phyloP scores from a whole-genome alignment of 2,113 vertebrate genomes.

The Todiramphus chloris region DNA sequence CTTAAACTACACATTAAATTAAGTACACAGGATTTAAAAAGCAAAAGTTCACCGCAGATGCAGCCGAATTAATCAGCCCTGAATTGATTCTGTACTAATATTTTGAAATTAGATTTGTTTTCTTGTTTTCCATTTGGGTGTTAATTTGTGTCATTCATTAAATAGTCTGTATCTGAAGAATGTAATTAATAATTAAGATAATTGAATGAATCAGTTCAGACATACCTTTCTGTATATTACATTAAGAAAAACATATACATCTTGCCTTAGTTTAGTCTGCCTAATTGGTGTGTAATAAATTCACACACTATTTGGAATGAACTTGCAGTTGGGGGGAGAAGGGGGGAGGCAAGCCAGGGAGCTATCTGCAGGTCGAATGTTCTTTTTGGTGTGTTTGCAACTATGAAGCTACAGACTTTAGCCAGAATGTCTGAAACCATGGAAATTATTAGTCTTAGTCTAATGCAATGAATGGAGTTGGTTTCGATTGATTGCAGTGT shows the following conservation, averaged over 20 bases:
- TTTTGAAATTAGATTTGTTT: slow-evolving; percentile 32
- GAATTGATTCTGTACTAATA: slow-evolving; percentile 34
- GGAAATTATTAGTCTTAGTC: slow-evolving; percentile 6
- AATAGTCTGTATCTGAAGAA: neutral
- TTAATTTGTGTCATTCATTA: slow-evolving; percentile 21
- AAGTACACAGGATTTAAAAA: neutral
- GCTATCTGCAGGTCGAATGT: neutral
- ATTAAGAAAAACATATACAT: neutral
- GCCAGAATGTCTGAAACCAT: neutral
- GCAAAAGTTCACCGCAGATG: neutral
- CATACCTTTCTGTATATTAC: neutral
- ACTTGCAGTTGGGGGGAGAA: neutral
- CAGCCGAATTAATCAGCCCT: neutral
- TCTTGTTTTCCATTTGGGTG: slow-evolving; percentile 3
- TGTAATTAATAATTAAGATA: slow-evolving; percentile 39
- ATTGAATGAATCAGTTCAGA: slow-evolving; percentile 17
- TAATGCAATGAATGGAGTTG: neutral
- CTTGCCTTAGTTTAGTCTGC: neutral
- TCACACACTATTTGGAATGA: neutral
- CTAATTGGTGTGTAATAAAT: neutral
- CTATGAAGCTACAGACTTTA: neutral
- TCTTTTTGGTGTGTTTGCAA: neutral
- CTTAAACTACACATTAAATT: neutral
- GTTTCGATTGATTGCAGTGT: neutral
- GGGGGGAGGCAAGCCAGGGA: rapidly evolving